Percentiles rank a stretch among this genome's conserved stretches.
phyloP scores from a whole-genome alignment of 1,140 invertebrate genomes.

The Eumeta japonica region DNA sequence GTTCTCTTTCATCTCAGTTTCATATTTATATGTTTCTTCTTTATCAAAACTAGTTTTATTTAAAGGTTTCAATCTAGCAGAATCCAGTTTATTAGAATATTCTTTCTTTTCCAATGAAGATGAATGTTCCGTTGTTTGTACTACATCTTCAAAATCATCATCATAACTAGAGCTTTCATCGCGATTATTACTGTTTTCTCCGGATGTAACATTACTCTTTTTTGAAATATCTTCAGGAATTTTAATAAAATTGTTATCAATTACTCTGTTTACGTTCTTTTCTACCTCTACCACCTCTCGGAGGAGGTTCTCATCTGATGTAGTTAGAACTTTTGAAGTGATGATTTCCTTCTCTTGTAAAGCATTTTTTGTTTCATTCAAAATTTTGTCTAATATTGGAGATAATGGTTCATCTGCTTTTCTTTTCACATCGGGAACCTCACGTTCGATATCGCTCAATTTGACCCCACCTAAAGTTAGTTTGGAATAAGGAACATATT shows the following conservation, averaged over 20 bases:
- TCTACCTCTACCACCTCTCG: constrained; percentile 45
- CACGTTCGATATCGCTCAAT: constrained; percentile 42
- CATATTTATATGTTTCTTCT: background rate
- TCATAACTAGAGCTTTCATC: constrained; percentile 33
- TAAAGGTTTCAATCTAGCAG: no score
- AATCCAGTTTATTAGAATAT: constrained; percentile 3
- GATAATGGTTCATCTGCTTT: constrained; percentile 32
- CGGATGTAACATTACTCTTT: constrained; percentile 6
- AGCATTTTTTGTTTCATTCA: constrained; percentile 36
- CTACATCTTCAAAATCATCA: constrained; percentile 52
- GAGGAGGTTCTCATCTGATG: constrained; percentile 47
- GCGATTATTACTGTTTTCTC: constrained; percentile 12
- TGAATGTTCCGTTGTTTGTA: no score
- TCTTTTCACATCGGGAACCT: constrained; percentile 30
- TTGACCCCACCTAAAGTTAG: constrained; percentile 47
- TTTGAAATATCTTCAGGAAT: constrained; percentile 7
- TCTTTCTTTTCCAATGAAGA: constrained; percentile 20
- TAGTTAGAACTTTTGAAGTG: constrained; percentile 25
- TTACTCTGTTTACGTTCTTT: constrained; percentile 24
- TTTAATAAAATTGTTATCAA: constrained; percentile 20
- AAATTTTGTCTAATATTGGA: constrained; percentile 40
- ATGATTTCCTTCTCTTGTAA: no score
- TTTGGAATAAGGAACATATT: constrained; percentile 54
- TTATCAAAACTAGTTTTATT: constrained; percentile 6
- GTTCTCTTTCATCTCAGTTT: no score